Conservation (phyloP, 2,113 vertebrate genomes). For the Glaucidium brasilianum region DNA sequence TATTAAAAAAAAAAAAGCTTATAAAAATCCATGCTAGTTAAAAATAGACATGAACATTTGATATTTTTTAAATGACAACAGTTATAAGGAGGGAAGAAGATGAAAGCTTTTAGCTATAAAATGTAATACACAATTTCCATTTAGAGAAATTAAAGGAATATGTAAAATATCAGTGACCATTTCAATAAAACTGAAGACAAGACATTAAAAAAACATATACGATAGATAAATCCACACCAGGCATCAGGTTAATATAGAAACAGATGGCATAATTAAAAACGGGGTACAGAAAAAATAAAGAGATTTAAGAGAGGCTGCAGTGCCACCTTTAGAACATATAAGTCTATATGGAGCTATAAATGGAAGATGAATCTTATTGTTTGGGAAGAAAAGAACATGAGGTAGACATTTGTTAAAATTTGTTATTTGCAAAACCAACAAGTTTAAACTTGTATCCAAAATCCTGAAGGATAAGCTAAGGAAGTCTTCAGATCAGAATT, state of each 20-base stretch:
- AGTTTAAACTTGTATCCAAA: not conserved
- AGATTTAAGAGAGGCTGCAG: not conserved
- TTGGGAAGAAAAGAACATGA: not conserved
- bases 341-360: not conserved
- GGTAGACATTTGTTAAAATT: not conserved
- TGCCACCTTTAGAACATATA: not conserved
- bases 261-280: not conserved
- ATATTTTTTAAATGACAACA: not conserved
- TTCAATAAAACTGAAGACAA: not conserved
- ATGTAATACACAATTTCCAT: not conserved
- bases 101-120: not conserved
- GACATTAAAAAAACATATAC: not conserved
- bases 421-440: not conserved
- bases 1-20: not conserved
- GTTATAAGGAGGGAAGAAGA: not conserved
- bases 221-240: not conserved
- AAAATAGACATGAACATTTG: not conserved
- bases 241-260: not conserved
- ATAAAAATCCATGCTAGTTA: not conserved
- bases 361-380: not conserved
- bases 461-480: not conserved
- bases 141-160: not conserved
- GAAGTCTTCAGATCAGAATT: not conserved
- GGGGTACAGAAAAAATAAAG: not conserved
- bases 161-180: not conserved